phyloP scores from a whole-genome alignment of 2,113 vertebrate genomes.

The Talpa occidentalis region DNA sequence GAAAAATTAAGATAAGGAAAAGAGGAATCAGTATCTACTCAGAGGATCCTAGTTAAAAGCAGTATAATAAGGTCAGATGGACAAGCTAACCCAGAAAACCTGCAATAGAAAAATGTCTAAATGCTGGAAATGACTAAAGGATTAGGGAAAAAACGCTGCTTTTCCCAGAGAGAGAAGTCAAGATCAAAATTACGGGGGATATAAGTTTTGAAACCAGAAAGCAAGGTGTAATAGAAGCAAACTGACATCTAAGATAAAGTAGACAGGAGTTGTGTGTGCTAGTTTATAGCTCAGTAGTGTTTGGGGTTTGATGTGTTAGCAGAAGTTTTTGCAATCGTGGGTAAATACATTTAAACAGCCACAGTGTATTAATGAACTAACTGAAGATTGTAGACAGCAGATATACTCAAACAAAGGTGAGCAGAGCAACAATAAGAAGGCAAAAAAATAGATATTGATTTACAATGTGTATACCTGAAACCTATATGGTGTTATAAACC shows the following conservation, averaged over 20 bases:
- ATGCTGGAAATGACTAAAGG: neutral
- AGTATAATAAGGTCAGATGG: neutral
- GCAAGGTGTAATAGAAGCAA: neutral
- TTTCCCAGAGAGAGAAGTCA: neutral
- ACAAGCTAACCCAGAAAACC: neutral
- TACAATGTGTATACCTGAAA: neutral
- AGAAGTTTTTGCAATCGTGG: neutral
- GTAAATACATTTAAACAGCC: neutral
- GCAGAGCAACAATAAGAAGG: neutral
- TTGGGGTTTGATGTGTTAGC: neutral
- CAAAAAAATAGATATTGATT: neutral
- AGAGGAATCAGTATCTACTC: neutral
- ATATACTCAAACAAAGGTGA: neutral
- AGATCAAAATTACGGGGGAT: neutral
- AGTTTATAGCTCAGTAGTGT: neutral
- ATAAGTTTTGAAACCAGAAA: neutral
- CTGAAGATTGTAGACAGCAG: neutral
- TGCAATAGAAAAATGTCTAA: neutral
- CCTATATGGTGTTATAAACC: neutral
- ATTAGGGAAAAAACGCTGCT: neutral
- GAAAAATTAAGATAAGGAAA: neutral
- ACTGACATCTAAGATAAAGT: neutral
- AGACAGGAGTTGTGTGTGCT: neutral
- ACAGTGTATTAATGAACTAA: neutral
- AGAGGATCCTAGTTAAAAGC: slow-evolving; percentile 17